A percentile compares a stretch with the other conserved stretches of the same genome.
Conservation (phyloP, 53 echinoderm and acorn worm species). For the Apostichopus leukothele region DNA sequence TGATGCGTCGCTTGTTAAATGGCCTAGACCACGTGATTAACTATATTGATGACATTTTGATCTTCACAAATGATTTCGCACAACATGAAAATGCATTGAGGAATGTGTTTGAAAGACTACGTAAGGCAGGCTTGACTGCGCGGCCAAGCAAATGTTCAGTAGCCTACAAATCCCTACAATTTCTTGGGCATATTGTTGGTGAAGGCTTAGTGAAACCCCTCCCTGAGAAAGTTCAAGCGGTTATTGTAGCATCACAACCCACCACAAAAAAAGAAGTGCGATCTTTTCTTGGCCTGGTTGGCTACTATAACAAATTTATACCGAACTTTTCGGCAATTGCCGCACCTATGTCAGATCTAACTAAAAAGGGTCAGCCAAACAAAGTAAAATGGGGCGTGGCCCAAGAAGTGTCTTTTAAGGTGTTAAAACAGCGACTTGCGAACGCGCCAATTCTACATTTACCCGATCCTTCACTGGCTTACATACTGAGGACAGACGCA, state of each 20-base stretch:
- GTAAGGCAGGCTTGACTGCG: slow-evolving; percentile 51
- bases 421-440: no score
- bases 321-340: no score
- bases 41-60: slow-evolving; percentile 62
- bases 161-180: slow-evolving; percentile 52
- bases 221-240: slow-evolving; percentile 43
- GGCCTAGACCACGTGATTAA: slow-evolving; percentile 48
- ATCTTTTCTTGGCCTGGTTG: slow-evolving; percentile 32
- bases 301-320: no score
- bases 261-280: slow-evolving; percentile 49
- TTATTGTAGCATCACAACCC: slow-evolving; percentile 39
- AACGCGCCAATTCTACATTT: no score
- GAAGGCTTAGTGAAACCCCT: slow-evolving; percentile 34
- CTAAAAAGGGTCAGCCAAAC: no score
- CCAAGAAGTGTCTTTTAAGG: no score
- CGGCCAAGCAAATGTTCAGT: slow-evolving; percentile 58
- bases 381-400: no score
- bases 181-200: slow-evolving; percentile 52
- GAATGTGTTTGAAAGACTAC: slow-evolving; percentile 40
- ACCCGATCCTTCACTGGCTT: no score
- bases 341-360: no score
- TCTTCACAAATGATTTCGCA: slow-evolving; percentile 53
- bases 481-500: no score
- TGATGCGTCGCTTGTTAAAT: slow-evolving; percentile 55
- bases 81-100: slow-evolving; percentile 37